Percentiles rank a stretch among this genome's conserved stretches.
Evolutionary conservation across 2,797 vertebrate genomes (phyloP).

Genomic region (Nannoperca australis): DNA sequence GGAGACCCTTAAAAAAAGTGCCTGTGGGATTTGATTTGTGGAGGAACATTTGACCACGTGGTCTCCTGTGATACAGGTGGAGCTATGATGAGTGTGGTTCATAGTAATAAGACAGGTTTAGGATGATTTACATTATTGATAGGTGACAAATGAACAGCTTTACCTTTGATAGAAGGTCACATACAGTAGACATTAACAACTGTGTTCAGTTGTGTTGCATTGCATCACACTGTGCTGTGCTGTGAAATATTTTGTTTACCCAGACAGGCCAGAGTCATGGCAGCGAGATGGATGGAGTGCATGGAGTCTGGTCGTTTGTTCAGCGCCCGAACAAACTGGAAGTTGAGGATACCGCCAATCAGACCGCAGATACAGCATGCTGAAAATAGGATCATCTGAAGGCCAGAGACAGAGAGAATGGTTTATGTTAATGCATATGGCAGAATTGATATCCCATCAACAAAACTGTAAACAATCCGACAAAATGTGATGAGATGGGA

Average conservation of each 20-base stretch:
- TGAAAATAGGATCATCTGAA: slow-evolving; percentile 98
- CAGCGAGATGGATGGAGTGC: slow-evolving; percentile 92
- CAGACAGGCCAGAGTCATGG: slow-evolving; percentile 95
- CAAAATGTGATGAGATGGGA: slow-evolving; percentile 50
- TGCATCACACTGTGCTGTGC: neutral
- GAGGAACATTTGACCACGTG: neutral
- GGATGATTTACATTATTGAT: neutral
- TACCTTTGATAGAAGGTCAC: neutral
- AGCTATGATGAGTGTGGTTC: neutral
- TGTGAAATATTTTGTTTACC: slow-evolving; percentile 70
- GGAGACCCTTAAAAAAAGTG: neutral
- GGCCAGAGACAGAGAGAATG: slow-evolving; percentile 22
- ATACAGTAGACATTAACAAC: neutral
- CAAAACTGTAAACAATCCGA: slow-evolving; percentile 55
- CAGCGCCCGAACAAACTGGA: slow-evolving; percentile 97
- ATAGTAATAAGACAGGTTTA: neutral
- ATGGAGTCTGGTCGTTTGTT: slow-evolving; percentile 89
- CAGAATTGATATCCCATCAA: slow-evolving; percentile 35
- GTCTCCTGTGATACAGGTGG: neutral
- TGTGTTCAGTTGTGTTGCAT: neutral
- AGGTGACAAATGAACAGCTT: neutral
- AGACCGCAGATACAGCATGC: slow-evolving; percentile 99
- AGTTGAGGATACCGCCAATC: slow-evolving; percentile 97
- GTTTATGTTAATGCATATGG: slow-evolving; percentile 2
- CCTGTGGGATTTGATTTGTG: neutral